These are phyloP conservation scores for Jaculus jaculus DNA, from an alignment of 2,113 vertebrate genomes.

Conservation along the genomic window DNA sequence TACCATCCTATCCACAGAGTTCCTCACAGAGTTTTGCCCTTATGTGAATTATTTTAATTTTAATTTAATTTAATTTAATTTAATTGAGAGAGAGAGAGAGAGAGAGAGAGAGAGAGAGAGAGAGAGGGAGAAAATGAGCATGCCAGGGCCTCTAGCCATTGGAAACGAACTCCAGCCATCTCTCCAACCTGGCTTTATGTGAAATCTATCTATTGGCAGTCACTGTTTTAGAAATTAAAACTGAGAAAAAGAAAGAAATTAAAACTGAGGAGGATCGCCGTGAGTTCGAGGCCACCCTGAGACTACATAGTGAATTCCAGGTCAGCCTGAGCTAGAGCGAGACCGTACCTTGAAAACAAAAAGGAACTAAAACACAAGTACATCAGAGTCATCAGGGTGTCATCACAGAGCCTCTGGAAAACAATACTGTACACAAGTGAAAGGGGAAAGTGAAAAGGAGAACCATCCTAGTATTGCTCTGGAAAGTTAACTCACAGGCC, in stretches of 20 bases:
- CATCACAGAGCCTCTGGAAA: conserved; percentile 62
- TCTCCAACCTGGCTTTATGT: neutral
- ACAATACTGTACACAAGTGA: neutral
- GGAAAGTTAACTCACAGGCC: conserved; percentile 33
- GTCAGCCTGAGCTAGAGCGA: too few relatives aligned
- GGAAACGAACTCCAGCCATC: too few relatives aligned
- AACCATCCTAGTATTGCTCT: conserved; percentile 9
- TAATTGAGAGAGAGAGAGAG: too few relatives aligned
- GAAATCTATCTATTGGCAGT: neutral
- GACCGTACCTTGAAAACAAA: too few relatives aligned
- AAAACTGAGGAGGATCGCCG: too few relatives aligned
- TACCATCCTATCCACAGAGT: neutral
- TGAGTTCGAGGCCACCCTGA: too few relatives aligned
- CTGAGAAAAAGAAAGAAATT: neutral
- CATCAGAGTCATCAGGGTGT: neutral
- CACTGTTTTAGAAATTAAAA: conserved; percentile 33
- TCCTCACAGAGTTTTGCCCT: neutral
- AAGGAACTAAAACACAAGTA: neutral
- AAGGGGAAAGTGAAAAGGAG: conserved; percentile 24
- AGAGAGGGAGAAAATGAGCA: too few relatives aligned
- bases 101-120: too few relatives aligned
- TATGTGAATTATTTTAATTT: too few relatives aligned
- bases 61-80: too few relatives aligned
- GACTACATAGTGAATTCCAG: too few relatives aligned
- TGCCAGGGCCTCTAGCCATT: too few relatives aligned